Base-by-base conservation (phyloP, 2,797 vertebrate genomes). In the Poeciliopsis infans region DNA sequence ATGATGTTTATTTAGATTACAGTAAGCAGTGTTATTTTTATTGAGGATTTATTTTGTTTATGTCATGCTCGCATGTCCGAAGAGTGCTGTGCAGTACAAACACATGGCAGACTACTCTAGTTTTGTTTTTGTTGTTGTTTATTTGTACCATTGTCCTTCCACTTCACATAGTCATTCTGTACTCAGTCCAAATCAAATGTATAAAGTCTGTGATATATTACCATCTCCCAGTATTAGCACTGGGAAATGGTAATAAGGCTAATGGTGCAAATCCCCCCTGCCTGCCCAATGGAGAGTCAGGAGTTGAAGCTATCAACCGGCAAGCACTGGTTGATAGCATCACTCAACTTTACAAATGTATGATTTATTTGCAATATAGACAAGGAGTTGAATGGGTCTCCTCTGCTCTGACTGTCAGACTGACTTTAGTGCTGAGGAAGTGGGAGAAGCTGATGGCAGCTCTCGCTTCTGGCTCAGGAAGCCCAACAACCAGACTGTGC, bases 1-100 rank as follows among this genome's bases (percentile, higher is more conserved):
- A 86, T 85, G 41, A 88, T 88, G 80, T 78, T 86, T 85, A 84
- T 68, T 80, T 43, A 46, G 39, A 64, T 86, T 80, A 79, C 83
- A 75, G 88, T 83, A 77, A 87, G 72, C 64, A 43, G 64, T 33
- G 75, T 84, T 68, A 76, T 80, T 84, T 88, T 77, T 41, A 81
- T 75, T 86, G 80, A 64, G 59, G 75, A 69, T 82, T 78, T 3
- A 78, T 80, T 80, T 71, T 84, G 70, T 45, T 12, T 80, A 80
- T 88, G 75, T 68, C n/a, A 25, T 75, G 61, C 68, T 77, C 79
- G 83, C 77, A 75, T 77, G 80, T 78, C n/a, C 79, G 74, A 73
- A 74, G 77, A 76, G 51, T 68, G 74, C 46, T 80, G 46, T 57
- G 51, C 72, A 79, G 81, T 79, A 25, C 28, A 68, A 5, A 69